These are phyloP conservation scores for Lonchura striata DNA, from an alignment of 2,113 vertebrate species.

Conservation along the genomic window DNA sequence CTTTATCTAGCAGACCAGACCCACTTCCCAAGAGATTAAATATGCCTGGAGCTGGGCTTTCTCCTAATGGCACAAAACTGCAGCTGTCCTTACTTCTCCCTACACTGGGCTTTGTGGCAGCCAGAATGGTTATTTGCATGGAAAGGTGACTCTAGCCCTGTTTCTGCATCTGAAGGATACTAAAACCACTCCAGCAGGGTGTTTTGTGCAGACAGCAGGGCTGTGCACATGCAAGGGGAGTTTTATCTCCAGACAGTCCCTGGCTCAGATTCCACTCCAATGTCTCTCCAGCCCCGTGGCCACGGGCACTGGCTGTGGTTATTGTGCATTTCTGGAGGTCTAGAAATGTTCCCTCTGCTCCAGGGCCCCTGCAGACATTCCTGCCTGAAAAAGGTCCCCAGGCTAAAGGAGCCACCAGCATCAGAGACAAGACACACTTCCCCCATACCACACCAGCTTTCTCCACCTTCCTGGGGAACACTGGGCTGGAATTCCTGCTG, in stretches of 20 bases:
- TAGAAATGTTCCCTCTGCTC: neutral
- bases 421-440: neutral
- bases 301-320: neutral
- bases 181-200: neutral
- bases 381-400: neutral
- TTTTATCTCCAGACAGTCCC: neutral
- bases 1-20: neutral
- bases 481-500: neutral
- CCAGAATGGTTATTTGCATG: neutral
- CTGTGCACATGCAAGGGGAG: neutral
- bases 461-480: neutral
- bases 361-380: neutral
- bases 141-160: neutral
- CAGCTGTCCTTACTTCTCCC: neutral
- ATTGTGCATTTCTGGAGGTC: conserved; percentile 15
- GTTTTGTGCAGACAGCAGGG: neutral
- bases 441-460: neutral
- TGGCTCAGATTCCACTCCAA: conserved; percentile 11
- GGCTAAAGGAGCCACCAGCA: neutral
- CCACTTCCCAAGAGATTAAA: neutral
- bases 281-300: neutral
- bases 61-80: neutral
- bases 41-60: neutral
- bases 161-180: neutral
- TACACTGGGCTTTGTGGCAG: neutral